These are phyloP conservation scores for Syngnathus acus DNA, from an alignment of 2,797 vertebrate species.

Conservation along the genomic window DNA sequence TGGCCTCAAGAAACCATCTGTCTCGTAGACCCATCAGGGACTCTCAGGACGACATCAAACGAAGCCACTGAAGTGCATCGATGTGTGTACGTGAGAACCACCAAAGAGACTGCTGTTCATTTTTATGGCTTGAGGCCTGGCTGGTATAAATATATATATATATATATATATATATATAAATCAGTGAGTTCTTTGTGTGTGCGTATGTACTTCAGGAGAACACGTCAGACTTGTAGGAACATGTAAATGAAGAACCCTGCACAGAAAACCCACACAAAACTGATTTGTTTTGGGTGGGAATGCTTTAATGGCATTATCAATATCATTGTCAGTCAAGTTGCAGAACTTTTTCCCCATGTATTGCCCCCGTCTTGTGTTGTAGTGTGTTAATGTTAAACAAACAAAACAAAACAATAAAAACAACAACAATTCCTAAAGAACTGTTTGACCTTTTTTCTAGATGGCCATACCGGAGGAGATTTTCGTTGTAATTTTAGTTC, in stretches of 20 bases:
- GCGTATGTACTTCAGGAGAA: background rate
- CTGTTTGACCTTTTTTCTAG: too few relatives aligned
- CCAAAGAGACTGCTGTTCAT: constrained; percentile 1
- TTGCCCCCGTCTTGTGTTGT: too few relatives aligned
- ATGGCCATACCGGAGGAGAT: too few relatives aligned
- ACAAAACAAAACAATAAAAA: too few relatives aligned
- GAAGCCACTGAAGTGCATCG: constrained; percentile 8
- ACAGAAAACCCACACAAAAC: background rate
- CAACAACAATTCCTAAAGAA: too few relatives aligned
- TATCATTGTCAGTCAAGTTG: too few relatives aligned
- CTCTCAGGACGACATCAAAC: constrained; percentile 44
- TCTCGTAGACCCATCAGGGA: constrained; percentile 34
- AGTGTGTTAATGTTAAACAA: too few relatives aligned
- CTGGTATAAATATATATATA: background rate
- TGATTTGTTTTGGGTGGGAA: too few relatives aligned
- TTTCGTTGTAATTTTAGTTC: too few relatives aligned
- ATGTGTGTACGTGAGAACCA: background rate
- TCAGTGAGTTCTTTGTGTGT: background rate
- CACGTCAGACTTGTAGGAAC: background rate
- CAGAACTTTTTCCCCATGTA: too few relatives aligned
- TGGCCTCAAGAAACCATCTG: constrained; percentile 40
- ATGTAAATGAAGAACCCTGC: background rate
- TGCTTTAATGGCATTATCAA: too few relatives aligned
- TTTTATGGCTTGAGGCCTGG: background rate
- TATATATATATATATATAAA: background rate